Evolutionary conservation across 1,140 invertebrate genomes (phyloP).

Genomic region (Drosophila grimshawi): DNA sequence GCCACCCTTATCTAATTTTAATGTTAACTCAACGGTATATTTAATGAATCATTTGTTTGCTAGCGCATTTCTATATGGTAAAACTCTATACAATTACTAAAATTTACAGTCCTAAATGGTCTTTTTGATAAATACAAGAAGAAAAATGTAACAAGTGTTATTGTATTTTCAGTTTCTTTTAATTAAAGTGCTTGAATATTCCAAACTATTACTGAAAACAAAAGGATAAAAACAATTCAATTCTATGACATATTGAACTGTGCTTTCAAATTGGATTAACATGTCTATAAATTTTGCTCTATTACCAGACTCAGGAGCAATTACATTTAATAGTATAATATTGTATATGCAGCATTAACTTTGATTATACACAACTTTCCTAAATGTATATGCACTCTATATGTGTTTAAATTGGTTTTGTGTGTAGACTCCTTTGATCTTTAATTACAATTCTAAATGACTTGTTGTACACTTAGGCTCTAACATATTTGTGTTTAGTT

Average conservation of each 20-base stretch:
- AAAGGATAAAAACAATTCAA: no score
- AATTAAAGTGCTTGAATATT: background rate
- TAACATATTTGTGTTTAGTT: constrained; percentile 38
- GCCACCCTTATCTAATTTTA: constrained; percentile 47
- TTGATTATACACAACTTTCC: constrained; percentile 71
- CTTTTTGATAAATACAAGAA: constrained; percentile 21
- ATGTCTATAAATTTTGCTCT: constrained; percentile 1
- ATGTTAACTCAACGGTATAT: constrained; percentile 68
- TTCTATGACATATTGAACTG: constrained; percentile 13
- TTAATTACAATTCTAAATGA: constrained; percentile 68
- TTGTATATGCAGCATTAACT: constrained; percentile 78
- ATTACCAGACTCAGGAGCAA: constrained; percentile 12
- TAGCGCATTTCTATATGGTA: constrained; percentile 6
- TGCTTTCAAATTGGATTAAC: constrained; percentile 2
- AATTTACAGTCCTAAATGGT: constrained; percentile 65
- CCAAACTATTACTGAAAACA: no score
- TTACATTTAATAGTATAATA: constrained; percentile 50
- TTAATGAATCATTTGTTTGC: constrained; percentile 29
- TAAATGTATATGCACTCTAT: constrained; percentile 12
- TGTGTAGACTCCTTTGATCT: constrained; percentile 35
- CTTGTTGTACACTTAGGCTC: constrained; percentile 41
- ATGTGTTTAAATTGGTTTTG: constrained; percentile 24
- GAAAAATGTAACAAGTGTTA: no score
- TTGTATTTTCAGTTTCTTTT: background rate
- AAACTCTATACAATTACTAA: constrained; percentile 52